phyloP scores from a whole-genome alignment of 1,140 invertebrate genomes.

The Procambarus clarkii region DNA sequence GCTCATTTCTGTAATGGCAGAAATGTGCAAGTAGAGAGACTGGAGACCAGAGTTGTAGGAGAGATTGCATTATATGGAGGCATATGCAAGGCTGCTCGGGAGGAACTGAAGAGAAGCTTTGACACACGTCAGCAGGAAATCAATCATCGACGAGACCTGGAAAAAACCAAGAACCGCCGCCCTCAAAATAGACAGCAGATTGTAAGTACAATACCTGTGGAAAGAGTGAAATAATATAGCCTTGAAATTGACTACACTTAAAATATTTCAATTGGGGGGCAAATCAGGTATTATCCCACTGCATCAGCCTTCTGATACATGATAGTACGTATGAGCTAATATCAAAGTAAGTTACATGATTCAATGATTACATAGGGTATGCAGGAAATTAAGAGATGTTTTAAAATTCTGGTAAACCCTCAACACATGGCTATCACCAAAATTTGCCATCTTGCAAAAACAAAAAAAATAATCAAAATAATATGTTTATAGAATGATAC shows the following conservation, averaged over 20 bases:
- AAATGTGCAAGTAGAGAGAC: conserved; percentile 41
- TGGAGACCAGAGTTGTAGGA: conserved; percentile 41
- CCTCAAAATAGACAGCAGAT: conserved; percentile 61
- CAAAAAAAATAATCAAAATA: too few species aligned
- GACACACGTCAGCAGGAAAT: conserved; percentile 43
- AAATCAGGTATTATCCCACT: neutral
- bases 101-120: conserved; percentile 42
- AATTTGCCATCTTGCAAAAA: too few species aligned
- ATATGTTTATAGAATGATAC: too few species aligned
- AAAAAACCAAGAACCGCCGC: conserved; percentile 44
- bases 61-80: conserved; percentile 38
- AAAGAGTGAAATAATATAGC: too few species aligned
- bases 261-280: neutral
- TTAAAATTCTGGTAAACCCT: too few species aligned
- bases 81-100: conserved; percentile 41
- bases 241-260: neutral
- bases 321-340: too few species aligned
- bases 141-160: conserved; percentile 12
- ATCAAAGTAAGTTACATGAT: too few species aligned
- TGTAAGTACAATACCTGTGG: conserved; percentile 12
- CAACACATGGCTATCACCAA: too few species aligned
- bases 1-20: neutral
- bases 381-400: too few species aligned
- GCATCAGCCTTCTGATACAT: too few species aligned
- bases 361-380: too few species aligned